A percentile compares a stretch with the other conserved stretches of the same genome.
phyloP scores from a whole-genome alignment of 2,113 vertebrate genomes.

The Atherinomorus stipes region DNA sequence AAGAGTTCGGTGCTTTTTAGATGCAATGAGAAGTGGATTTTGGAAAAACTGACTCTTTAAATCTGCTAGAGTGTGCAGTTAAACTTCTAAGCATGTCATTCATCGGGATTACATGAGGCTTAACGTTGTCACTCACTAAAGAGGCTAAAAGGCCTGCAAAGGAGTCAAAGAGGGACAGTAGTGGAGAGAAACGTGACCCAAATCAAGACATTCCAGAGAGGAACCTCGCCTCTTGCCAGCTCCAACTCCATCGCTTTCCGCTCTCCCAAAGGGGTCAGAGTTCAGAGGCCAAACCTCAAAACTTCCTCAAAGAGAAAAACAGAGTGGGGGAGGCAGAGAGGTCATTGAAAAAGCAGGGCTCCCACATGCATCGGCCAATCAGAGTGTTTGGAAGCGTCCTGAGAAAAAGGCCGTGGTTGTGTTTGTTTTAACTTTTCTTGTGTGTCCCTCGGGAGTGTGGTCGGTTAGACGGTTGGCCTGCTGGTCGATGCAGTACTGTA shows the following conservation, averaged over 20 bases:
- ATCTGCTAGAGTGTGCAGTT: not conserved
- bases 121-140: not conserved
- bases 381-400: slow-evolving; percentile 52
- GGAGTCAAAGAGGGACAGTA: slow-evolving; percentile 26
- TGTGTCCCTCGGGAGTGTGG: slow-evolving; percentile 49
- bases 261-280: slow-evolving; percentile 64
- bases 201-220: slow-evolving; percentile 52
- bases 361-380: slow-evolving; percentile 49
- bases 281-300: slow-evolving; percentile 63
- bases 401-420: slow-evolving; percentile 58
- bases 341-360: slow-evolving; percentile 7
- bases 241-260: slow-evolving; percentile 35
- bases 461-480: slow-evolving; percentile 29
- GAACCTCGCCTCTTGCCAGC: slow-evolving; percentile 15
- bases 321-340: slow-evolving; percentile 23
- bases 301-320: slow-evolving; percentile 46
- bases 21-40: not conserved
- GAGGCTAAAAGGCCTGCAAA: slow-evolving; percentile 10
- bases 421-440: slow-evolving; percentile 71
- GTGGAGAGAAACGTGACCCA: slow-evolving; percentile 29
- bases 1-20: not conserved
- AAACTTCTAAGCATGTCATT: slow-evolving; percentile 1
- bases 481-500: slow-evolving; percentile 24
- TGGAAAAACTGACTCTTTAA: slow-evolving; percentile 8
- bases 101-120: slow-evolving; percentile 6